A percentile compares a stretch with the other conserved stretches of the same genome.
phyloP scores from a whole-genome alignment of 92 coral and sea anemone genomes.

The Scolanthus callimorphus region DNA sequence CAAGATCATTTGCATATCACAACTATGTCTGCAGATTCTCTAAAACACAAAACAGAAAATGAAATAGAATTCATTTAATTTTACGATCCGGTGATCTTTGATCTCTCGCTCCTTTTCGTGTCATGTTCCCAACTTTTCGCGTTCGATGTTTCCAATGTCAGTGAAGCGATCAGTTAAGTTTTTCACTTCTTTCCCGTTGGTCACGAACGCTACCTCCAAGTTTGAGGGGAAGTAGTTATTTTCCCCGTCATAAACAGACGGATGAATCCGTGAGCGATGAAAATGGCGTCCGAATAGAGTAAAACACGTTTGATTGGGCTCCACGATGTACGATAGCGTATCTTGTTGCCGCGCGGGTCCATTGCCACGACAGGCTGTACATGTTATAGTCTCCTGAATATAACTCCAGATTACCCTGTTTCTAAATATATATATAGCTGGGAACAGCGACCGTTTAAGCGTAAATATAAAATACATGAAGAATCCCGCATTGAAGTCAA shows the following conservation, averaged over 20 bases:
- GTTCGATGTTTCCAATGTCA: slow-evolving; percentile 9
- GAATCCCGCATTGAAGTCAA: slow-evolving; percentile 49
- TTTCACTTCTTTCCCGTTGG: slow-evolving; percentile 29
- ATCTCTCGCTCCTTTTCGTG: neutral
- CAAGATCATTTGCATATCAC: too few relatives aligned
- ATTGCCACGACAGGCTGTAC: slow-evolving; percentile 29
- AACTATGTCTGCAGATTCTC: too few relatives aligned
- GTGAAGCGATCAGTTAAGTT: slow-evolving; percentile 41
- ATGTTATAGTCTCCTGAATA: slow-evolving; percentile 59
- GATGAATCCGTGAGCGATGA: slow-evolving; percentile 60
- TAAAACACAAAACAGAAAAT: too few relatives aligned
- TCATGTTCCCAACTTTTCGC: neutral
- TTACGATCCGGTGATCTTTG: too few relatives aligned
- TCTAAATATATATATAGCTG: slow-evolving; percentile 78
- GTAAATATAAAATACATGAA: slow-evolving; percentile 55
- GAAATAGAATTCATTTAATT: too few relatives aligned
- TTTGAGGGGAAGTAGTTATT: slow-evolving; percentile 73
- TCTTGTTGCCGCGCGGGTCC: slow-evolving; percentile 19
- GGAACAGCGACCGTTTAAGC: slow-evolving; percentile 71
- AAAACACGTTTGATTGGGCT: slow-evolving; percentile 41
- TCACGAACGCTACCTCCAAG: slow-evolving; percentile 60
- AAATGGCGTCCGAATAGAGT: slow-evolving; percentile 44
- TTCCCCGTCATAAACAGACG: slow-evolving; percentile 79
- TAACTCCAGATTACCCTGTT: slow-evolving; percentile 68
- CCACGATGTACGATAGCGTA: slow-evolving; percentile 27